These are phyloP conservation scores for Eubasilissa splendida DNA, from an alignment of 2,888 invertebrate genomes.

Conservation along the genomic window DNA sequence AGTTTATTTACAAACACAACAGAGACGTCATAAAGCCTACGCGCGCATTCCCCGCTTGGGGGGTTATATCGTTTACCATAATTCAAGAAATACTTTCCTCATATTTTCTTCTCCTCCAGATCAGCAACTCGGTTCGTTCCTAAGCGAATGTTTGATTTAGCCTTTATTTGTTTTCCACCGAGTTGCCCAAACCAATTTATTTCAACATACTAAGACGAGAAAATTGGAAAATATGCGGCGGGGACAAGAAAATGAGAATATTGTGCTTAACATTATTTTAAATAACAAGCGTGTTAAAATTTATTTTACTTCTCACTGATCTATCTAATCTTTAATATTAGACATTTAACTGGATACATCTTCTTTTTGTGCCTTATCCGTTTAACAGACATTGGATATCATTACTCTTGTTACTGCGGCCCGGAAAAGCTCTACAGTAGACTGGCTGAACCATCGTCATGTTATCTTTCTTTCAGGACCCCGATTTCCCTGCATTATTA, in stretches of 20 bases:
- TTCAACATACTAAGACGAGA: not conserved
- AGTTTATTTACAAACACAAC: not conserved
- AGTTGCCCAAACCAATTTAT: constrained; percentile 33
- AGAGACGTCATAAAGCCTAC: not conserved
- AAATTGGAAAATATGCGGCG: not conserved
- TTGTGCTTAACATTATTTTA: no score
- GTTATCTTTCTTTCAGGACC: no score
- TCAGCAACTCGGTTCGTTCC: not conserved
- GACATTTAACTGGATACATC: no score
- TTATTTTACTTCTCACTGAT: no score
- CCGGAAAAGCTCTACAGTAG: no score
- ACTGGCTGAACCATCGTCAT: no score
- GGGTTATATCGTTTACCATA: constrained; percentile 16
- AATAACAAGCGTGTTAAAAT: no score
- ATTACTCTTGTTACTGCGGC: no score
- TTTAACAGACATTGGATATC: no score
- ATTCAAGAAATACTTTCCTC: constrained; percentile 10
- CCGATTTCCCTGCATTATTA: no score
- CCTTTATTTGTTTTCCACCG: constrained; percentile 32
- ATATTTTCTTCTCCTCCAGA: not conserved
- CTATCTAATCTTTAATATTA: no score
- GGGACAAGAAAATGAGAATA: not conserved
- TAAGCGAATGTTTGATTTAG: constrained; percentile 24
- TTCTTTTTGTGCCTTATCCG: no score
- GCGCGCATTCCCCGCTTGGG: not conserved